Evolutionary conservation across 2,113 vertebrate species (phyloP), one percentile per base, ranked within the genome.

Genomic region (Sphyrna mokarran): DNA sequence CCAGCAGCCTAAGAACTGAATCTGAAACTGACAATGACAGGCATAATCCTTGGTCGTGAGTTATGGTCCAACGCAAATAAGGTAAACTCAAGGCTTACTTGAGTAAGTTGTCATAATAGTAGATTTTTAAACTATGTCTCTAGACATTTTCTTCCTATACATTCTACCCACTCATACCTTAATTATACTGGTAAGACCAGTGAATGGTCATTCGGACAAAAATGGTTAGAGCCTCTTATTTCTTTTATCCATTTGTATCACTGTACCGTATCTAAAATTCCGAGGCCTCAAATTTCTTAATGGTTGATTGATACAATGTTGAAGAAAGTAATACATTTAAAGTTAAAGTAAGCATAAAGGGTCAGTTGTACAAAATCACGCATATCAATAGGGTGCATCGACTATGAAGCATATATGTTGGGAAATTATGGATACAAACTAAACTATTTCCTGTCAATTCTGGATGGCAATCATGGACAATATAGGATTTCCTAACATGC

Each of bases 31-130:
- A 33, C 66, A 94, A 68, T 69, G 66, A 70, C n/a, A n/a, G 91
- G 54, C 87, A 43, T 68, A 94, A 94, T 94, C 87, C 26, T 69
- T 94, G 37, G 20, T 69, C 26, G 63, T 68, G 91, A 68, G 68
- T 40, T 69, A 69, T 94, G n/a, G 91, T 68, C 66, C 20, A 69
- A 23, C 16, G 23, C 48, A 16, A 58, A 63, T 61, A 90, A 90
- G 20, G n/a, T 83, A 83, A 61, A 90, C 58, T 63, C 87, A 33
- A 43, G 66, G 22, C 58, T 68, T 70, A 94, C 86, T 69, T 94
- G 91, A 43, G 91, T 94, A n/a, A 94, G 20, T 70, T 94, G 37
- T 69, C 37, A 90, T 69, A n/a, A 93, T 93, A 93, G 6, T 69
- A 68, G 18, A 43, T 68, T 68, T 37, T 37, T 68, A 16, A 66